Conservation (phyloP, 1,140 invertebrate species). For the Cyclargus thomasi region DNA sequence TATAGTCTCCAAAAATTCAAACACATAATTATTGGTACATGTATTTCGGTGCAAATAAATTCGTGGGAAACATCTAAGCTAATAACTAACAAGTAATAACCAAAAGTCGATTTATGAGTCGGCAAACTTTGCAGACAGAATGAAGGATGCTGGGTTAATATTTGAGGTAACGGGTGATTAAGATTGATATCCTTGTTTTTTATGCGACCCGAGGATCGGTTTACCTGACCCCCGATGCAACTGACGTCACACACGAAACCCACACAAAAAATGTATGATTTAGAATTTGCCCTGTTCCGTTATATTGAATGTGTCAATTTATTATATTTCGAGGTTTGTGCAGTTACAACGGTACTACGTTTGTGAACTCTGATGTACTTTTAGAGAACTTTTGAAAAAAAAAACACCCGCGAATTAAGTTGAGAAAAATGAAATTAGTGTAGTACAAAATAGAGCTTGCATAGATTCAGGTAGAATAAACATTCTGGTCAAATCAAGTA, state of each 20-base stretch:
- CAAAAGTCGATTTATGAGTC: slow-evolving; percentile 28
- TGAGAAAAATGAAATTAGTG: too few species aligned
- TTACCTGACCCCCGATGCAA: slow-evolving; percentile 42
- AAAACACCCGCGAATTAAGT: too few species aligned
- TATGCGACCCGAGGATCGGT: slow-evolving; percentile 43
- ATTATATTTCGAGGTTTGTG: slow-evolving; percentile 3
- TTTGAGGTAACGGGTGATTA: slow-evolving; percentile 53
- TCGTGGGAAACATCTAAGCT: neutral
- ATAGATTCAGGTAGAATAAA: too few species aligned
- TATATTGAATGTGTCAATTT: slow-evolving; percentile 12
- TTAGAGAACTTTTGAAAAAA: too few species aligned
- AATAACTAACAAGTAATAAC: slow-evolving; percentile 12
- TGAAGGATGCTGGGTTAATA: slow-evolving; percentile 27
- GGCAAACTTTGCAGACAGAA: slow-evolving; percentile 10
- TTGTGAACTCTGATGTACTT: neutral
- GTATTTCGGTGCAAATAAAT: neutral
- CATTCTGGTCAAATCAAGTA: neutral
- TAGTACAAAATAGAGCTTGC: too few species aligned
- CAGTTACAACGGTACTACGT: neutral
- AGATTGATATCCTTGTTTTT: slow-evolving; percentile 63
- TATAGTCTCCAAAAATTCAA: too few species aligned
- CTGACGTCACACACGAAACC: slow-evolving; percentile 18
- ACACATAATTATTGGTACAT: too few species aligned
- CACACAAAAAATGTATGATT: slow-evolving; percentile 4
- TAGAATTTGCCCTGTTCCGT: slow-evolving; percentile 7